These are phyloP conservation scores for Synanthedon vespiformis DNA, from an alignment of 2,888 invertebrate genomes.

Conservation along the genomic window DNA sequence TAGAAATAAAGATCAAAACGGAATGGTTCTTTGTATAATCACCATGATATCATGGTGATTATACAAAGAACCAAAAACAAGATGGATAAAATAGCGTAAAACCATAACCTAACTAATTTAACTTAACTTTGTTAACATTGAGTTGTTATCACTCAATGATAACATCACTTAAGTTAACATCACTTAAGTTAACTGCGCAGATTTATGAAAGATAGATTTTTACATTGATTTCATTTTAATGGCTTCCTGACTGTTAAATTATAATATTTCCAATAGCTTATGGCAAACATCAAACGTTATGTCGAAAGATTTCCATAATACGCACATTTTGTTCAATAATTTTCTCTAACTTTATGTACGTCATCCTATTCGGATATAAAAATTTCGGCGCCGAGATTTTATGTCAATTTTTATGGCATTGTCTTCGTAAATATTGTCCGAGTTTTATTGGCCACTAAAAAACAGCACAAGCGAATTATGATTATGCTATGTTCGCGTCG, in stretches of 20 bases:
- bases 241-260: not conserved
- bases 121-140: too few relatives aligned
- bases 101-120: too few relatives aligned
- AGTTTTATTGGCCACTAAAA: slow-evolving; percentile 53
- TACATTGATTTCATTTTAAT: too few relatives aligned
- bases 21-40: too few relatives aligned
- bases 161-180: too few relatives aligned
- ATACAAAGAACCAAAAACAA: too few relatives aligned
- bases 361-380: slow-evolving; percentile 46
- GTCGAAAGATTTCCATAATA: not conserved
- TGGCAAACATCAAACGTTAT: not conserved
- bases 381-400: slow-evolving; percentile 58
- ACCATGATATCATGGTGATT: too few relatives aligned
- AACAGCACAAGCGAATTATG: slow-evolving; percentile 25
- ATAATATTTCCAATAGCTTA: not conserved
- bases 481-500: slow-evolving; percentile 20
- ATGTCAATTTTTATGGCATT: slow-evolving; percentile 62
- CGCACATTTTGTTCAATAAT: slow-evolving; percentile 35
- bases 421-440: slow-evolving; percentile 61
- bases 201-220: too few relatives aligned
- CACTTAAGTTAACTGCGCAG: too few relatives aligned
- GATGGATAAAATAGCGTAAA: too few relatives aligned
- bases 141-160: too few relatives aligned
- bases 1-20: too few relatives aligned
- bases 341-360: slow-evolving; percentile 41